A percentile compares a stretch with the other conserved stretches of the same genome.
Conservation (phyloP, 1,140 invertebrate genomes). For the Drosophila pachea region DNA sequence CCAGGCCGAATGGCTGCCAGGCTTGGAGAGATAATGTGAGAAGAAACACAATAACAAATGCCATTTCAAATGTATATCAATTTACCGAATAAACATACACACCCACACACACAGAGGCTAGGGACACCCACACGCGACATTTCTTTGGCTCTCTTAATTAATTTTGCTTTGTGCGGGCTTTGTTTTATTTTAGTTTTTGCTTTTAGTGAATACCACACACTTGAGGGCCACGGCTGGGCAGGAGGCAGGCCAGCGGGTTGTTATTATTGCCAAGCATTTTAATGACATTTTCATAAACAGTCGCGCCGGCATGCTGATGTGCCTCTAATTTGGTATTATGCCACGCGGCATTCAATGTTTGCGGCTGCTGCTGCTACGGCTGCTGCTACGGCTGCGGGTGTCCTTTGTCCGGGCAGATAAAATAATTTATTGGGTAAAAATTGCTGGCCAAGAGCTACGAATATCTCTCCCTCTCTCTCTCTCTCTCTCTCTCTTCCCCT, state of each 20-base stretch:
- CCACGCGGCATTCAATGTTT: slow-evolving; percentile 54
- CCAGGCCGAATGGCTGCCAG: not conserved
- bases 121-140: slow-evolving; percentile 5
- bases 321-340: slow-evolving; percentile 64
- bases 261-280: slow-evolving; percentile 49
- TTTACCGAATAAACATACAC: slow-evolving; percentile 4
- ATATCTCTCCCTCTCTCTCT: slow-evolving; percentile 37
- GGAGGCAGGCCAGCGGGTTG: not conserved
- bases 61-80: slow-evolving; percentile 49
- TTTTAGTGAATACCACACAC: slow-evolving; percentile 35
- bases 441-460: slow-evolving; percentile 68
- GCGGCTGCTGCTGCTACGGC: slow-evolving; percentile 7
- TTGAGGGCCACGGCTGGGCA: slow-evolving; percentile 1
- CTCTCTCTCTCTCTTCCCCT: slow-evolving; percentile 30
- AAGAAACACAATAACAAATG: slow-evolving; percentile 24
- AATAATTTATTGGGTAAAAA: slow-evolving; percentile 77
- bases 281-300: slow-evolving; percentile 75
- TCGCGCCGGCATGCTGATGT: slow-evolving; percentile 40
- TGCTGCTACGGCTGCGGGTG: slow-evolving; percentile 22
- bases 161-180: slow-evolving; percentile 53
- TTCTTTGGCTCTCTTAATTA: slow-evolving; percentile 55
- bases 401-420: slow-evolving; percentile 56
- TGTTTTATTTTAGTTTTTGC: slow-evolving; percentile 41
- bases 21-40: not conserved
- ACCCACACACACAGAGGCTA: not conserved